Evolutionary conservation across 2,888 invertebrate genomes (phyloP).

Genomic region (Drosophila lutescens): DNA sequence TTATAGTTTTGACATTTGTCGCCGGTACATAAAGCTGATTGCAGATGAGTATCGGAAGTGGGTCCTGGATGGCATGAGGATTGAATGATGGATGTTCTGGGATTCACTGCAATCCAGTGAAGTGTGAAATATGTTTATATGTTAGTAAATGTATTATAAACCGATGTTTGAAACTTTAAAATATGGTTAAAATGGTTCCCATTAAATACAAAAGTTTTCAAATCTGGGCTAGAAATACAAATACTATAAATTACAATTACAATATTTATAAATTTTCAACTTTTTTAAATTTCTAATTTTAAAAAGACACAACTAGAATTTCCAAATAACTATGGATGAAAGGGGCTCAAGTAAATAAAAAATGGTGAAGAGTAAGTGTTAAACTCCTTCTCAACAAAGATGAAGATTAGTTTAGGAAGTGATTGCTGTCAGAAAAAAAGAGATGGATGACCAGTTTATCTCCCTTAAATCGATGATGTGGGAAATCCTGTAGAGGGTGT

Average conservation of each 20-base stretch:
- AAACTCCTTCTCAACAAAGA: neutral
- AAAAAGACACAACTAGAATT: too few relatives aligned
- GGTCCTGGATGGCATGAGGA: conserved; percentile 9
- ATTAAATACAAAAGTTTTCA: too few relatives aligned
- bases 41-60: conserved; percentile 61
- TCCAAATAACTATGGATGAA: too few relatives aligned
- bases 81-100: conserved; percentile 43
- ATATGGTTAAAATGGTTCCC: too few relatives aligned
- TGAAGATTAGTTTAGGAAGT: neutral
- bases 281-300: too few relatives aligned
- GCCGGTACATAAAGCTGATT: conserved; percentile 42
- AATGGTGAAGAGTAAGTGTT: too few relatives aligned
- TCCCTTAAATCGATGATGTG: conserved; percentile 45
- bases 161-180: too few relatives aligned
- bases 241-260: too few relatives aligned
- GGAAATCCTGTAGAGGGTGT: conserved; percentile 52
- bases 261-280: too few relatives aligned
- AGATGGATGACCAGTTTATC: conserved; percentile 28
- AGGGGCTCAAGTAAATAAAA: too few relatives aligned
- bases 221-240: too few relatives aligned
- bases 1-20: conserved; percentile 77
- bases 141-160: too few relatives aligned
- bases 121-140: conserved; percentile 58
- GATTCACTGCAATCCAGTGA: conserved; percentile 36
- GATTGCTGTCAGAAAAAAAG: neutral